Conservation (phyloP, 2,797 vertebrate species). For the Chaunax sp. region DNA sequence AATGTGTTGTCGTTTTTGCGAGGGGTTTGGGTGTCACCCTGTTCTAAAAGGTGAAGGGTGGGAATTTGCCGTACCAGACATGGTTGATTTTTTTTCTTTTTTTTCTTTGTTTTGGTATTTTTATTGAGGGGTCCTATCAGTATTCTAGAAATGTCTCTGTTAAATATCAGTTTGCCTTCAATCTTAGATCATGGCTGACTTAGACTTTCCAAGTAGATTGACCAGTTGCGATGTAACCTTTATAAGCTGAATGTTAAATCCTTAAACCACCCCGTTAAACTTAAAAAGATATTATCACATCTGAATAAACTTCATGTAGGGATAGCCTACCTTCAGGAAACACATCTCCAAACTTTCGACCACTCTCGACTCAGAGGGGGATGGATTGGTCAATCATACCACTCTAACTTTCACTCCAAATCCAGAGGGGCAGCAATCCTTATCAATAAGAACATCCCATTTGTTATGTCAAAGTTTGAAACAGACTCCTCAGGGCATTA, state of each 20-base stretch:
- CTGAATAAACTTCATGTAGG: background rate
- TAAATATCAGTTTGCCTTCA: background rate
- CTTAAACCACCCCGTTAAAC: background rate
- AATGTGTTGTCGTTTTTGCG: background rate
- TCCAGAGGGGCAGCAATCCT: background rate
- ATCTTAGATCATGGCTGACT: background rate
- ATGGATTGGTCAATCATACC: background rate
- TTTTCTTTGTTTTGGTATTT: background rate
- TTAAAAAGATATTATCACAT: background rate
- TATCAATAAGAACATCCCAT: slow-evolving; percentile 1
- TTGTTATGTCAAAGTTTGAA: background rate
- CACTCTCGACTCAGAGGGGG: background rate
- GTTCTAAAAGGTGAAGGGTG: background rate
- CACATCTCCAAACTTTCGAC: background rate
- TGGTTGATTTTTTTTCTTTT: background rate
- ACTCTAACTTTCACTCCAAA: slow-evolving; percentile 3
- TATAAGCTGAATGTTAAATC: slow-evolving; percentile 1
- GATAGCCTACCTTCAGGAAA: background rate
- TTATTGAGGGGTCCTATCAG: background rate
- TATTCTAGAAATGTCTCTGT: background rate
- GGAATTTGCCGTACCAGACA: background rate
- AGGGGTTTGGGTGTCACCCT: slow-evolving; percentile 2
- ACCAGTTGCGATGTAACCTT: background rate
- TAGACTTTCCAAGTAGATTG: background rate
- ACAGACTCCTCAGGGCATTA: background rate